Evolutionary conservation across 2,113 vertebrate species (phyloP).

Genomic region (Aviceda subcristata): DNA sequence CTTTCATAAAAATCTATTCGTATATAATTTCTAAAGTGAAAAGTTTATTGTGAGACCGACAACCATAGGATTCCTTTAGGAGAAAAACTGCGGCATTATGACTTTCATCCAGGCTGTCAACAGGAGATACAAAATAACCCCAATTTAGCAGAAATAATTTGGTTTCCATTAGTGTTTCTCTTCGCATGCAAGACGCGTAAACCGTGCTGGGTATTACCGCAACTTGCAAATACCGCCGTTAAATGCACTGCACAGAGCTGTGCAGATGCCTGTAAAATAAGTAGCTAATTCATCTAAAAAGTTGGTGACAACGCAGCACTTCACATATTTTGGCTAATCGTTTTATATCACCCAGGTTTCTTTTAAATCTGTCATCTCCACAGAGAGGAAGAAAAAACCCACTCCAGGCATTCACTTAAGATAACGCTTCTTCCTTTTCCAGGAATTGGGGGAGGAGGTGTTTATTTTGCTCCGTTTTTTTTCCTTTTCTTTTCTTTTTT

Average conservation of each 20-base stretch:
- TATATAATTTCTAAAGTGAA: not conserved
- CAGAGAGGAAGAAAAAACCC: not conserved
- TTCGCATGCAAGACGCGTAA: not conserved
- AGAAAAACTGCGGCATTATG: not conserved
- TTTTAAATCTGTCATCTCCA: not conserved
- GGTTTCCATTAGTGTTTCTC: slow-evolving; percentile 21
- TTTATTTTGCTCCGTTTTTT: not conserved
- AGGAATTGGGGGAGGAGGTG: not conserved
- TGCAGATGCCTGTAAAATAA: not conserved
- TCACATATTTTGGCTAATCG: not conserved
- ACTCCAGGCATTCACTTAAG: not conserved
- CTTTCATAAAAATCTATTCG: not conserved
- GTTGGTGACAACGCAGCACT: not conserved
- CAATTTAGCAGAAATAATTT: slow-evolving; percentile 39
- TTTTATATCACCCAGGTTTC: not conserved
- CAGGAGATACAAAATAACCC: slow-evolving; percentile 28
- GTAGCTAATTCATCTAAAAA: not conserved
- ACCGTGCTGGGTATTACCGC: not conserved
- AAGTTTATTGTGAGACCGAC: slow-evolving; percentile 3
- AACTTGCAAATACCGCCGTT: not conserved
- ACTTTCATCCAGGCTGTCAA: not conserved
- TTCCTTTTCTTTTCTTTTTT: not conserved
- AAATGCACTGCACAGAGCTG: not conserved
- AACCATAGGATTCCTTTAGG: not conserved
- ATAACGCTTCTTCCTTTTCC: not conserved